Conservation (phyloP, 2,797 vertebrate genomes). For the Anguilla megastoma region DNA sequence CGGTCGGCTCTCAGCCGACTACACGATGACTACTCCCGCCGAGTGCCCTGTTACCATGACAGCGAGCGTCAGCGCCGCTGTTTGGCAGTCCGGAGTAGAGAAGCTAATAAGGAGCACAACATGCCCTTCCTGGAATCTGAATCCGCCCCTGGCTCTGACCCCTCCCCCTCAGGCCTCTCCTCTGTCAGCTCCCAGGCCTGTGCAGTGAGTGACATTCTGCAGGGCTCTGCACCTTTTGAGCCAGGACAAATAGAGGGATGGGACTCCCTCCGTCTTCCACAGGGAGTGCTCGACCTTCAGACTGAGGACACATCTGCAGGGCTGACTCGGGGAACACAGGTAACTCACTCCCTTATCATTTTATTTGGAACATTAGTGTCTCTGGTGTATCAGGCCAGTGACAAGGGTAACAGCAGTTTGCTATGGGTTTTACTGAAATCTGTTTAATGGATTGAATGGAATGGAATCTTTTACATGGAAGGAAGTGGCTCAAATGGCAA, state of each 20-base stretch:
- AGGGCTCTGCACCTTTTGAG: constrained; percentile 45
- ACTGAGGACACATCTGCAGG: background rate
- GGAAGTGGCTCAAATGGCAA: no score
- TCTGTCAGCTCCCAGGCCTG: constrained; percentile 41
- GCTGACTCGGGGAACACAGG: no score
- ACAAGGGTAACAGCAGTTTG: no score
- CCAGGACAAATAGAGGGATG: constrained; percentile 21
- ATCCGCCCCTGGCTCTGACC: constrained; percentile 37
- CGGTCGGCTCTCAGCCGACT: constrained; percentile 76
- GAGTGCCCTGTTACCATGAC: constrained; percentile 74
- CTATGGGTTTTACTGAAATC: no score
- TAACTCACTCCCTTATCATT: no score
- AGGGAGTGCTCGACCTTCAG: constrained; percentile 37
- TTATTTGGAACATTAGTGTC: no score
- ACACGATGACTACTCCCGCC: constrained; percentile 92
- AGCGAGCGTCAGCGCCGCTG: constrained; percentile 71
- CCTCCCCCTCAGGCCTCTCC: constrained; percentile 45
- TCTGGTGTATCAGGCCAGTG: no score
- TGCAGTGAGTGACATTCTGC: constrained; percentile 43
- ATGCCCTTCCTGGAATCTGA: constrained; percentile 21
- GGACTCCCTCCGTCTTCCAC: constrained; percentile 38
- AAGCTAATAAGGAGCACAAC: constrained; percentile 28
- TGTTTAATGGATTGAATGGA: no score
- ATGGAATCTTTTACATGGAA: no score
- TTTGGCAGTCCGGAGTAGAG: constrained; percentile 46